Evolutionary conservation across 2,113 vertebrate genomes (phyloP), one percentile per base, ranked within the genome.

Genomic region (Chaetops frenatus): DNA sequence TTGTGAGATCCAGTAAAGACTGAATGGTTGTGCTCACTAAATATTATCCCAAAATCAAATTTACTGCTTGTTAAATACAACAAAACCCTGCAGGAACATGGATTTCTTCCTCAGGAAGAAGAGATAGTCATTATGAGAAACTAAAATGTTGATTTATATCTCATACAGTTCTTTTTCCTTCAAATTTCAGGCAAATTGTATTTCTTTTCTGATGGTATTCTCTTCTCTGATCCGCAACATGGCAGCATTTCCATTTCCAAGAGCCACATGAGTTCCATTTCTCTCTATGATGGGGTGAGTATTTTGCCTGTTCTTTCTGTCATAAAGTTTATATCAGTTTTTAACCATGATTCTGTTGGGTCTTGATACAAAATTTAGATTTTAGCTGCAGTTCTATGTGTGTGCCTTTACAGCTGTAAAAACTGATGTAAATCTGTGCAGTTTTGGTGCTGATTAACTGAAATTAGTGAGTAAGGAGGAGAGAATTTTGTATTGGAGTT

Each of bases 121-220:
- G 10, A 36, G 12, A 1, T 25, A 7, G 14, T 66, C 0, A 1
- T 31, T 31, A 25, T 18, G 35, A 19, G 42, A 8, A 62, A 23
- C n/a, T 67, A 31, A 57, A 60, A 67, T 33, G 9, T 1, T 28
- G 18, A 53, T 56, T 5, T 14, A 6, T 23, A 36, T 17, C 67
- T 81, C 40, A 92, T 10, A 10, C 2, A 17, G 2, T 54, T 17
- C 0, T 73, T 81, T 96, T 69, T 76, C 70, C 35, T 95, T 97
- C 23, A 23, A 98, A 71, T 86, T 89, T 12, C 35, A 97, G 99
- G 99, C 36, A 99, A 98, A 95, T 67, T 99, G 24, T 91, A 97
- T 83, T 99, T 99, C 98, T 99, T 99, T 94, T 98, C 99, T 3
- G 97, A 98, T 54, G 99, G 99, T 42, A 92, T 99, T 88, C 98